phyloP scores from a whole-genome alignment of 2,888 invertebrate species.

The Callosobruchus maculatus region DNA sequence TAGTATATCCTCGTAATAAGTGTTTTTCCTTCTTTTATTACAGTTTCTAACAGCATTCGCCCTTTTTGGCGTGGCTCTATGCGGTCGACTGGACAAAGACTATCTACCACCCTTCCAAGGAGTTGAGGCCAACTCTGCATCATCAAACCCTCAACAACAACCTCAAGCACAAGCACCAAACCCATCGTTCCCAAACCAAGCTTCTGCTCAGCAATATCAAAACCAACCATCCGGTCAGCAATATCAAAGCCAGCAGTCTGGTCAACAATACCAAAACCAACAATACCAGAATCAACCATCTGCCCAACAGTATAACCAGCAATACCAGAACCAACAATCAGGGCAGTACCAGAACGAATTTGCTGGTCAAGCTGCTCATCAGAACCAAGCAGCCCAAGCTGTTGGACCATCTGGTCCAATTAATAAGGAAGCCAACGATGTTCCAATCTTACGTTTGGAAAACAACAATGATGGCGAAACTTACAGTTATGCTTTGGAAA shows the following conservation, averaged over 20 bases:
- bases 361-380: neutral
- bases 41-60: slow-evolving; percentile 25
- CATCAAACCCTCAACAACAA: neutral
- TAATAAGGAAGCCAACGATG: slow-evolving; percentile 19
- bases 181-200: too few relatives aligned
- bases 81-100: slow-evolving; percentile 29
- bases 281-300: slow-evolving; percentile 12
- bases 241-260: neutral
- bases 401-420: slow-evolving; percentile 11
- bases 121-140: neutral
- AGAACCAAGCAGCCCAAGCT: neutral
- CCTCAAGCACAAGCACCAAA: neutral
- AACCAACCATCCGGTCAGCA: neutral
- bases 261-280: neutral
- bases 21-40: slow-evolving; percentile 4
- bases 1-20: too few relatives aligned
- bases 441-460: slow-evolving; percentile 36
- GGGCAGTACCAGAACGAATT: neutral
- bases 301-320: slow-evolving; percentile 37
- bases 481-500: slow-evolving; percentile 51
- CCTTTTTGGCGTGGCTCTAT: slow-evolving; percentile 26
- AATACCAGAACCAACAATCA: neutral
- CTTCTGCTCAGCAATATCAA: neutral
- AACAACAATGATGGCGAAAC: slow-evolving; percentile 38
- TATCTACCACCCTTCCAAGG: slow-evolving; percentile 25